Percentiles rank a stretch among this genome's conserved stretches.
phyloP scores from a whole-genome alignment of 2,797 vertebrate species.

The Taenioides sp. region DNA sequence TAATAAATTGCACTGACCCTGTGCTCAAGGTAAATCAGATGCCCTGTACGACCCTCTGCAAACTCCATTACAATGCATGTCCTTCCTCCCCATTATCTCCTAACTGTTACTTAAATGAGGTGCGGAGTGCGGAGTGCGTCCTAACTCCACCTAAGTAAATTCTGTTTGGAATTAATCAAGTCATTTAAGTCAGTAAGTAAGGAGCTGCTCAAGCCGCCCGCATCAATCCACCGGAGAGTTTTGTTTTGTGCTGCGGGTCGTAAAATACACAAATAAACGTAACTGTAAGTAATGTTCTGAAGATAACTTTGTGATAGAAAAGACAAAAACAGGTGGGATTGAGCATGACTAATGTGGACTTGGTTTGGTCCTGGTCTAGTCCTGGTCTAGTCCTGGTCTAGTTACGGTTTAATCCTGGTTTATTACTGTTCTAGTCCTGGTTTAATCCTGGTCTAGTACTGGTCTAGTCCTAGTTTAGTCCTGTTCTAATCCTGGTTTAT shows the following conservation, averaged over 20 bases:
- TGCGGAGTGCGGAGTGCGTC: slow-evolving; percentile 3
- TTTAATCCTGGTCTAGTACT: no score
- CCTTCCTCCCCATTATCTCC: slow-evolving; percentile 16
- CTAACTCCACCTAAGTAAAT: slow-evolving; percentile 3
- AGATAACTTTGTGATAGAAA: no score
- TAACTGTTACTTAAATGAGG: slow-evolving; percentile 8
- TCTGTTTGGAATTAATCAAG: slow-evolving; percentile 9
- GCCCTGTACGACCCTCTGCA: slow-evolving; percentile 11
- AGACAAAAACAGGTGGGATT: no score
- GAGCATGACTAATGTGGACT: no score
- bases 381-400: no score
- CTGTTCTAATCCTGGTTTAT: no score
- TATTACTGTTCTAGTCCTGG: no score
- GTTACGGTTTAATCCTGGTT: no score
- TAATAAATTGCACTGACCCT: slow-evolving; percentile 27
- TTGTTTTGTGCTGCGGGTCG: background rate
- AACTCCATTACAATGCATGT: slow-evolving; percentile 11
- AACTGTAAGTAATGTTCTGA: no score
- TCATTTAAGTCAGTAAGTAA: background rate
- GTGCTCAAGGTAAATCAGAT: slow-evolving; percentile 22
- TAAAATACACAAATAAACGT: background rate
- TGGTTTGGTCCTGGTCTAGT: no score
- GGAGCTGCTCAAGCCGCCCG: background rate
- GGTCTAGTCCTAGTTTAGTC: no score
- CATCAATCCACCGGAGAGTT: background rate